These are phyloP conservation scores for Temnothorax ravouxi DNA, from an alignment of 2,888 invertebrate species.

Conservation along the genomic window DNA sequence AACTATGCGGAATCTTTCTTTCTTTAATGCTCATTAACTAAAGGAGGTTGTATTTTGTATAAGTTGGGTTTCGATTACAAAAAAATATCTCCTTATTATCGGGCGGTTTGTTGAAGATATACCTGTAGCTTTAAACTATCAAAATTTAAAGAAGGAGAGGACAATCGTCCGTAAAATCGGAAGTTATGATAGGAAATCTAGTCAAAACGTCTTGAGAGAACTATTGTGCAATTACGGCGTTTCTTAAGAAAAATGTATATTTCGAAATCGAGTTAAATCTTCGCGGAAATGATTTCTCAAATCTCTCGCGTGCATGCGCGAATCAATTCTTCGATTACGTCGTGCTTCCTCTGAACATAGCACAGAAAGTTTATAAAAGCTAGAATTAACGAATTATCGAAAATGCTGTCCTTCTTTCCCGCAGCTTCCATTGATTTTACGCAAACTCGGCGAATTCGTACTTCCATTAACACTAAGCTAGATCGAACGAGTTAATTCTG, in stretches of 20 bases:
- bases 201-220: slow-evolving; percentile 63
- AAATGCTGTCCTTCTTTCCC: slow-evolving; percentile 25
- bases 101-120: neutral
- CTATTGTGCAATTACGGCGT: slow-evolving; percentile 47
- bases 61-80: slow-evolving; percentile 3
- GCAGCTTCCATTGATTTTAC: slow-evolving; percentile 66
- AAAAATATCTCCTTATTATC: neutral
- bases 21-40: neutral
- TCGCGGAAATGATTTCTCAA: slow-evolving; percentile 16
- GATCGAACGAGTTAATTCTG: slow-evolving; percentile 63
- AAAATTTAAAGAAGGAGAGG: neutral
- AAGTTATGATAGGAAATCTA: slow-evolving; percentile 64
- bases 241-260: slow-evolving; percentile 20
- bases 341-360: slow-evolving; percentile 23
- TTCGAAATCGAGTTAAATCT: slow-evolving; percentile 61
- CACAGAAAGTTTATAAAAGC: slow-evolving; percentile 1
- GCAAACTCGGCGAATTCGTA: slow-evolving; percentile 63
- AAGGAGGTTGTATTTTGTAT: neutral
- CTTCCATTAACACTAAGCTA: slow-evolving; percentile 76
- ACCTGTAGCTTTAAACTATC: slow-evolving; percentile 6
- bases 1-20: slow-evolving; percentile 1
- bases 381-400: slow-evolving; percentile 14
- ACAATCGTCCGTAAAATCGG: neutral
- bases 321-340: slow-evolving; percentile 21
- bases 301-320: slow-evolving; percentile 5